Evolutionary conservation across 2,113 vertebrate genomes (phyloP).

Genomic region (Phoenicopterus ruber): DNA sequence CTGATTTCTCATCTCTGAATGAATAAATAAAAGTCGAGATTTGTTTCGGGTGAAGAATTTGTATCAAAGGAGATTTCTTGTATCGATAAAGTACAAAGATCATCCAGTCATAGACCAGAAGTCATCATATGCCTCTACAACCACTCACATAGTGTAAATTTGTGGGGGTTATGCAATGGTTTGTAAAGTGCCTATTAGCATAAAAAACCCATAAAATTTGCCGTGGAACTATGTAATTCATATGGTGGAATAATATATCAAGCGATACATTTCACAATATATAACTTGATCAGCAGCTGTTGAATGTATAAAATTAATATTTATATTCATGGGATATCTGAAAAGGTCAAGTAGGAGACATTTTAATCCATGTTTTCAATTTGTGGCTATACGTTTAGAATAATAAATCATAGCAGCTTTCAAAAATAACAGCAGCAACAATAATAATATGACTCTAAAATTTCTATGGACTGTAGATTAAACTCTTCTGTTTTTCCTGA

Average conservation of each 20-base stretch:
- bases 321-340: background rate
- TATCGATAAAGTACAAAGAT: background rate
- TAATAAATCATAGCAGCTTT: constrained; percentile 11
- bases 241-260: background rate
- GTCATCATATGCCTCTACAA: background rate
- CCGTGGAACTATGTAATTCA: background rate
- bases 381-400: background rate
- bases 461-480: background rate
- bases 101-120: background rate
- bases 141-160: background rate
- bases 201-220: background rate
- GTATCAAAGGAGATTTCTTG: background rate
- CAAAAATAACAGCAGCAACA: background rate
- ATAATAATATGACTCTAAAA: background rate
- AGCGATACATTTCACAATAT: background rate
- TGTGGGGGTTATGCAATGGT: background rate
- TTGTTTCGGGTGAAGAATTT: background rate
- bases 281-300: background rate
- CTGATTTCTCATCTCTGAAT: background rate
- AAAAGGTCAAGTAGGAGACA: constrained; percentile 38
- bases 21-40: background rate
- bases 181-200: background rate
- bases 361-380: constrained; percentile 52
- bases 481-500: constrained; percentile 9
- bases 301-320: constrained; percentile 2